These are phyloP conservation scores for Acleris sparsana DNA, from an alignment of 2,888 invertebrate species.

Conservation along the genomic window DNA sequence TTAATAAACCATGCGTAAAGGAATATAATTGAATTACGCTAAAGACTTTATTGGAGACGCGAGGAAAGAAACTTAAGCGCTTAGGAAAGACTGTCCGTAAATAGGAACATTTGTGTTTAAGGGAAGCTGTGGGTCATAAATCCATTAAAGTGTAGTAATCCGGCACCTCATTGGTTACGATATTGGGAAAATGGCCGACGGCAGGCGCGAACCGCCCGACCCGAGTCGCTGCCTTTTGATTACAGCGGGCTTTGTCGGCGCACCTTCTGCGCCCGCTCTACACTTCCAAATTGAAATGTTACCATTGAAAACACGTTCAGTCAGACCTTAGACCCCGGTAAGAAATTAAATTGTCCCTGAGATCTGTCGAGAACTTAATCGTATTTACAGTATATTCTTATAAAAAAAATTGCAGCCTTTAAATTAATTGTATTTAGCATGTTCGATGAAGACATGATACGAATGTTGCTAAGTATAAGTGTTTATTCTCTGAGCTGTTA, in stretches of 20 bases:
- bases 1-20: conserved; percentile 9
- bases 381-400: no score
- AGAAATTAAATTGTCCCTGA: no score
- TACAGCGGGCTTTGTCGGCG: conserved; percentile 3
- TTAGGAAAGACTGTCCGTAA: conserved; percentile 38
- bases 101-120: conserved; percentile 47
- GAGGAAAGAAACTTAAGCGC: conserved; percentile 7
- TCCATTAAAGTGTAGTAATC: conserved; percentile 61
- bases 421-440: no score
- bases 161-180: conserved; percentile 47
- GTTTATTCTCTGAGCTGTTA: no score
- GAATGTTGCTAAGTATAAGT: no score
- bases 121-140: conserved; percentile 53
- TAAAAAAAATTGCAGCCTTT: no score
- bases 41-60: conserved; percentile 13
- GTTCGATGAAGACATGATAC: no score
- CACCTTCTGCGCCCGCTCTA: conserved; percentile 2
- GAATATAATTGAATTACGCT: conserved; percentile 31
- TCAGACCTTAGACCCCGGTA: neutral
- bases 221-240: conserved; percentile 5
- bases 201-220: conserved; percentile 16
- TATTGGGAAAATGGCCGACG: conserved; percentile 45
- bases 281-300: neutral
- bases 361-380: no score
- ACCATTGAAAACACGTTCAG: neutral